Percentiles rank a stretch among this genome's conserved stretches.
These are phyloP conservation scores for Brachionus asplanchnoidis DNA, from an alignment of 1,140 invertebrate species.

Conservation along the genomic window DNA sequence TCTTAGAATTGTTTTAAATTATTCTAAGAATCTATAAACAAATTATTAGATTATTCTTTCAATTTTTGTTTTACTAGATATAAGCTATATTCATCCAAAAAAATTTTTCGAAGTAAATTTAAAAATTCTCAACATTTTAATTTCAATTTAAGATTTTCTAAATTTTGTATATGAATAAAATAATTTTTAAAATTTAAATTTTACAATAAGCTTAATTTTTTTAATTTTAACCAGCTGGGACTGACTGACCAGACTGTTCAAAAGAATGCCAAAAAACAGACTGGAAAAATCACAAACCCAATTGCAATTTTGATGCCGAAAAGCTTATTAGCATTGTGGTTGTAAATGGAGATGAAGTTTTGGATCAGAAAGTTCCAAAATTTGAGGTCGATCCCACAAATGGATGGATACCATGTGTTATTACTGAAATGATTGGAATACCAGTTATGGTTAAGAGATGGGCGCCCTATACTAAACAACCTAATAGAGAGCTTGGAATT, in stretches of 20 bases:
- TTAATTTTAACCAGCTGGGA: not conserved
- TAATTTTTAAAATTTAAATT: not conserved
- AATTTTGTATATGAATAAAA: not conserved
- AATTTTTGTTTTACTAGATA: too few species aligned
- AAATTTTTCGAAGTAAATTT: too few species aligned
- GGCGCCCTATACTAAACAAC: not conserved
- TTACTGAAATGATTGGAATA: not conserved
- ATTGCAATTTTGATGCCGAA: not conserved
- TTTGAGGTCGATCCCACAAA: not conserved
- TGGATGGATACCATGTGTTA: not conserved
- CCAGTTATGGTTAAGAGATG: not conserved
- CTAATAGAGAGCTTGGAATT: not conserved
- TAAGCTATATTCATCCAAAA: too few species aligned
- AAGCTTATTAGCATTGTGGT: not conserved
- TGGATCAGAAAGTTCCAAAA: not conserved
- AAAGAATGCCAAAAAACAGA: slow-evolving; percentile 8
- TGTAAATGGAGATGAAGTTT: not conserved
- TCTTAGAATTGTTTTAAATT: too few species aligned
- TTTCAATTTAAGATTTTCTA: not conserved
- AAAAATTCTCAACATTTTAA: too few species aligned
- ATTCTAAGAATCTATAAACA: too few species aligned
- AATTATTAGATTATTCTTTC: too few species aligned
- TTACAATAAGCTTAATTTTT: not conserved
- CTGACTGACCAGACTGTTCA: not conserved
- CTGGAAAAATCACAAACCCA: not conserved